Percentiles rank a stretch among this genome's conserved stretches.
Evolutionary conservation across 2,888 invertebrate species (phyloP).

Genomic region (Eumerus sabulonum): DNA sequence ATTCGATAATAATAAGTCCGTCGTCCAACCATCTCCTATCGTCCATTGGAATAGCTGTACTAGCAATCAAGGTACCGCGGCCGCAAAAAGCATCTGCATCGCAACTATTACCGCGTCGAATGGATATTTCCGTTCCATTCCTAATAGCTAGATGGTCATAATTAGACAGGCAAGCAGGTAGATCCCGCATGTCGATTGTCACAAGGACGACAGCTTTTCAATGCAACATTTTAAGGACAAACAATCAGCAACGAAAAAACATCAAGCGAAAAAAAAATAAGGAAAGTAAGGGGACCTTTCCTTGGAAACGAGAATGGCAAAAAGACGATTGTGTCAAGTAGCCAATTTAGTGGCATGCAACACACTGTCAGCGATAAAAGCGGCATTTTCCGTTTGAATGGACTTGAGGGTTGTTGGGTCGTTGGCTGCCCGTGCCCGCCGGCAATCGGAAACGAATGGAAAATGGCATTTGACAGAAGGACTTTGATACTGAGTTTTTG

Average conservation of each 20-base stretch:
- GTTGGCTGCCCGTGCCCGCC: conserved; percentile 21
- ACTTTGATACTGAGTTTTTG: not conserved
- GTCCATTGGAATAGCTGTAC: conserved; percentile 5
- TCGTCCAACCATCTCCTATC: conserved; percentile 1
- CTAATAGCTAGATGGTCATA: conserved; percentile 44
- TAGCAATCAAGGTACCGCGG: conserved; percentile 6
- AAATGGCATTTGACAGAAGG: conserved; percentile 37
- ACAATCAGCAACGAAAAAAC: not conserved
- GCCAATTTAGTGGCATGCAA: conserved; percentile 59
- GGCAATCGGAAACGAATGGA: conserved; percentile 57
- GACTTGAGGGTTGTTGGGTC: conserved; percentile 26
- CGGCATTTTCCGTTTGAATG: conserved; percentile 37
- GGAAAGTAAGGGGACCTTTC: conserved; percentile 26
- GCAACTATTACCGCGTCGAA: conserved; percentile 24
- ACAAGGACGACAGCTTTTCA: conserved; percentile 53
- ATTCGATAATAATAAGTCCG: conserved; percentile 52
- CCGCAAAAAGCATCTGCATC: conserved; percentile 16
- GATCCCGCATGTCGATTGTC: conserved; percentile 48
- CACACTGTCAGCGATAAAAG: conserved; percentile 60
- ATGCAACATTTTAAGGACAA: conserved; percentile 46
- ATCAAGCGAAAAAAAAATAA: too few species aligned
- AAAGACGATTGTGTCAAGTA: conserved; percentile 61
- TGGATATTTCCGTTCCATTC: conserved; percentile 45
- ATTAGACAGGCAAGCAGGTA: conserved; percentile 32
- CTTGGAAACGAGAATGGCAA: conserved; percentile 18